Evolutionary conservation across 2,888 invertebrate genomes (phyloP).

Genomic region (Hermaeophaga mercurialis): DNA sequence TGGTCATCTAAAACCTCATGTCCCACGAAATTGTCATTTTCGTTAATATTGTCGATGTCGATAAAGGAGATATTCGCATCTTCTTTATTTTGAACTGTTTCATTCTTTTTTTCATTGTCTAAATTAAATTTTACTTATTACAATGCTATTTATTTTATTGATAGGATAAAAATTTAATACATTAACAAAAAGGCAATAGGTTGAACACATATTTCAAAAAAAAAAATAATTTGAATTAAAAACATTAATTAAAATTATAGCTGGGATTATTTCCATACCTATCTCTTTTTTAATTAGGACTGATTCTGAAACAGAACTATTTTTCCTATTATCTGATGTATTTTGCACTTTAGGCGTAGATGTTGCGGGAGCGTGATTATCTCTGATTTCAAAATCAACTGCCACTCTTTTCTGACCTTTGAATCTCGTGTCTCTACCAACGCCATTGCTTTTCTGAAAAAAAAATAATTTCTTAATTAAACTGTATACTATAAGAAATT

Average conservation of each 20-base stretch:
- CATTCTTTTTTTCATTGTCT: conserved; percentile 25
- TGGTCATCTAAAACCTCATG: conserved; percentile 27
- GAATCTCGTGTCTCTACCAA: conserved; percentile 55
- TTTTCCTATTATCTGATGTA: conserved; percentile 20
- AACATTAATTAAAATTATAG: too few relatives aligned
- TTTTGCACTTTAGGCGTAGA: conserved; percentile 6
- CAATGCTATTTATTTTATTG: too few relatives aligned
- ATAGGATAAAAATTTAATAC: too few relatives aligned
- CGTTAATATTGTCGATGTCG: conserved; percentile 12
- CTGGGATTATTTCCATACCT: too few relatives aligned
- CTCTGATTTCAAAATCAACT: conserved; percentile 49
- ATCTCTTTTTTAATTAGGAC: conserved; percentile 7
- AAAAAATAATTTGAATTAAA: too few relatives aligned
- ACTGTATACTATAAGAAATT: too few relatives aligned
- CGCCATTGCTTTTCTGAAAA: conserved; percentile 45
- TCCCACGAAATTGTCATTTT: conserved; percentile 23
- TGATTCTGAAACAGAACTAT: conserved; percentile 24
- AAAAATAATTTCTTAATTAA: neutral
- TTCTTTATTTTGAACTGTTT: neutral
- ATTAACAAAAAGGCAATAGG: too few relatives aligned
- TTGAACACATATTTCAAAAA: too few relatives aligned
- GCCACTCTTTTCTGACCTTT: conserved; percentile 59
- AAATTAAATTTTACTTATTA: neutral
- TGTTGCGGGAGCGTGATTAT: neutral
- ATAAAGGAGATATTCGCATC: neutral